Base-by-base conservation (phyloP, 1,140 invertebrate species). In the Nasonia longicornis region DNA sequence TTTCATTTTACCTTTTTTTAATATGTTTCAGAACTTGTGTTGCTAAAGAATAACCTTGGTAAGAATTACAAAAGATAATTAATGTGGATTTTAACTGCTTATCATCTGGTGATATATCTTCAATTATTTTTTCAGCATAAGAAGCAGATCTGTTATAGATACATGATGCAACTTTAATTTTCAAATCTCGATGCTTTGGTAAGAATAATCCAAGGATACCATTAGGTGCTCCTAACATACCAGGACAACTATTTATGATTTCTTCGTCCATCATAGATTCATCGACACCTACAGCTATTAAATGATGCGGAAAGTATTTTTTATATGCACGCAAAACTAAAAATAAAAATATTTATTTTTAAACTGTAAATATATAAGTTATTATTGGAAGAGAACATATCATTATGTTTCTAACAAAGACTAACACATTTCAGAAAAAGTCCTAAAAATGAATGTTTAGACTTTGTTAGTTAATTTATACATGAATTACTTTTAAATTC, bases 221-320 rank as follows among this genome's bases (percentile, higher is more conserved):
- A 78, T 52, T 70, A 52, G 66, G n/a, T 4, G 16, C 8, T 11
- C 64, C 69, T 35, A 48, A 22, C 35, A 58, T 11, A 42, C 29
- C 48, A n/a, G 42, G 26, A 31, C 29, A 58, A 58, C 45, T 79
- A 6, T 2, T 38, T 11, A 71, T 71, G 2, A 58, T 6, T 26
- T 79, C 7, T 71, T 79, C 29, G 38, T 79, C 29, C 69, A 79
- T 72, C 12, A 52, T 70, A 2, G 66, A 78, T 52, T 70, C 66
- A 70, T 78, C 76, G 0, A 78, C 22, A 31, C 66, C 66, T 38
- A 78, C 38, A 26, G 66, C 29, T 42, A 78, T 42, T 31, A 78
- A 52, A 16, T 78, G 16, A 8, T 35, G 22, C 26, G 66, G n/a
- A n/a, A 78, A 70, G 29, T 48, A 70, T 58, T 70, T 70, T 70